Conservation (phyloP, 2,113 vertebrate genomes). For the Diglossa brunneiventris region DNA sequence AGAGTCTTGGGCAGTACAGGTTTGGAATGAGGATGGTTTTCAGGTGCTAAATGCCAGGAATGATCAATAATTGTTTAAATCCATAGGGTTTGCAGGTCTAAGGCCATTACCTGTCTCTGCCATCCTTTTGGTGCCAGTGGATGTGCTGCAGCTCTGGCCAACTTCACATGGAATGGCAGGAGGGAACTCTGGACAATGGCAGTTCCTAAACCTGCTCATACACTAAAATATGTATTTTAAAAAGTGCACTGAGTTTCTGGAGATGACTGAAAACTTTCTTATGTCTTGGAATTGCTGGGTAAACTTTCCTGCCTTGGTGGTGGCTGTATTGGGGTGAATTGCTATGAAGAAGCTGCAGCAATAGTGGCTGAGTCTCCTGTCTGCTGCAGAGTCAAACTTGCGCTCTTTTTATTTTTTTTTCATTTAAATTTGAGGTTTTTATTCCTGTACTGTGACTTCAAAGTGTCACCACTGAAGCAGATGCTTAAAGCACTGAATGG, state of each 20-base stretch:
- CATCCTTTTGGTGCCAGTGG: background rate
- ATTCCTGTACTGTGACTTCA: background rate
- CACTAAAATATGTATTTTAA: background rate
- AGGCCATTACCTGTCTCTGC: background rate
- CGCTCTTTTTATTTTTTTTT: background rate
- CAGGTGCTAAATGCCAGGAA: background rate
- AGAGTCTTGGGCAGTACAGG: background rate
- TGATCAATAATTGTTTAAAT: background rate
- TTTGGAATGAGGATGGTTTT: background rate
- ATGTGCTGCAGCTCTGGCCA: background rate
- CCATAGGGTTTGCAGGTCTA: background rate
- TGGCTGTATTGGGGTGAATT: background rate
- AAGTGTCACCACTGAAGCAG: background rate
- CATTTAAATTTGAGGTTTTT: background rate
- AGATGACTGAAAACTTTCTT: background rate
- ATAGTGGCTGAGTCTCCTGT: background rate
- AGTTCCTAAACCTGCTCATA: background rate
- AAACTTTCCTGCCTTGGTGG: background rate
- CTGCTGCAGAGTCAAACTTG: background rate
- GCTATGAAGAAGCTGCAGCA: background rate
- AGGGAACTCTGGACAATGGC: background rate
- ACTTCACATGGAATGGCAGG: fast-evolving
- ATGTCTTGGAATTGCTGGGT: background rate
- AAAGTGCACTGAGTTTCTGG: background rate
- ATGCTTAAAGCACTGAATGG: background rate